phyloP scores from a whole-genome alignment of 2,888 invertebrate species.

The Rhyacophila evoluta region DNA sequence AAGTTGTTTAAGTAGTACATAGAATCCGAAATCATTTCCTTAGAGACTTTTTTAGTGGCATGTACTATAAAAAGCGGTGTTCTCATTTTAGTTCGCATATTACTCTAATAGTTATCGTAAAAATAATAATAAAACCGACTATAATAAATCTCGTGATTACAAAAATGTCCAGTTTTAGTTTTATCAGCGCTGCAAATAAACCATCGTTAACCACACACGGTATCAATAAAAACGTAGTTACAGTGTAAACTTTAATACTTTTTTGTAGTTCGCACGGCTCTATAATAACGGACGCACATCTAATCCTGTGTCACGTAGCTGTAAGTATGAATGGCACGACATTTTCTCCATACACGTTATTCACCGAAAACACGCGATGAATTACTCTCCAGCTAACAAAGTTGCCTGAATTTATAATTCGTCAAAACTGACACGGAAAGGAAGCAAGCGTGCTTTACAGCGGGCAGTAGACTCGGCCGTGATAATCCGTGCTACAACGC shows the following conservation, averaged over 20 bases:
- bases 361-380: slow-evolving; percentile 35
- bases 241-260: slow-evolving; percentile 19
- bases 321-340: slow-evolving; percentile 35
- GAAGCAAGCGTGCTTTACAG: slow-evolving; percentile 29
- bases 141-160: background rate
- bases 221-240: slow-evolving; percentile 20
- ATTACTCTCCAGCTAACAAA: slow-evolving; percentile 28
- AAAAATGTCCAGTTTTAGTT: background rate
- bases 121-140: background rate
- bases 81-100: no score
- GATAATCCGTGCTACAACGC: background rate
- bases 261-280: slow-evolving; percentile 3
- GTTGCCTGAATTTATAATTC: slow-evolving; percentile 45
- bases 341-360: slow-evolving; percentile 38
- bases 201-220: background rate
- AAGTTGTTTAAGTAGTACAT: no score
- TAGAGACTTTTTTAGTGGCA: no score
- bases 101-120: no score
- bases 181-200: background rate
- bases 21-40: no score
- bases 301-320: slow-evolving; percentile 36
- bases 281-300: slow-evolving; percentile 13
- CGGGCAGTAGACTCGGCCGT: background rate
- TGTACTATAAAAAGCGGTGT: no score
- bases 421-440: slow-evolving; percentile 39